Evolutionary conservation across 1,140 invertebrate species (phyloP).

Genomic region (Eciton burchellii): DNA sequence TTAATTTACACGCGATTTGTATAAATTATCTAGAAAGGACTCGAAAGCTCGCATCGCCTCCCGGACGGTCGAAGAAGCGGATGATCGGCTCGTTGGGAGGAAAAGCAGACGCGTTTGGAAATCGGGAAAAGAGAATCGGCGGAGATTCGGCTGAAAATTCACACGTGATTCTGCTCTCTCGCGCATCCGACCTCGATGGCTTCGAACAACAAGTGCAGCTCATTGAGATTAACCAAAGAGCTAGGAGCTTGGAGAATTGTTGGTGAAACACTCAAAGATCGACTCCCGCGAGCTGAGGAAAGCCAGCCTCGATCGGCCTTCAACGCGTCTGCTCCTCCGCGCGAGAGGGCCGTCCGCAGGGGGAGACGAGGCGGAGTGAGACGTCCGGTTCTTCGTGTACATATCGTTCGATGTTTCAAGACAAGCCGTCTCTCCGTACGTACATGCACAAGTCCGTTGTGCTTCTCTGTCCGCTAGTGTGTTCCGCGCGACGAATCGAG

Average conservation of each 20-base stretch:
- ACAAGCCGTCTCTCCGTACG: slow-evolving; percentile 46
- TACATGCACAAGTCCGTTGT: slow-evolving; percentile 53
- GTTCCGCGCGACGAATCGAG: slow-evolving; percentile 46
- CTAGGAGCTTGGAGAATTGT: too few species aligned
- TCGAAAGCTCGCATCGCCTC: slow-evolving; percentile 59
- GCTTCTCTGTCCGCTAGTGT: slow-evolving; percentile 67
- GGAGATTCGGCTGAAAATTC: neutral
- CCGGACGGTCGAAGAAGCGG: slow-evolving; percentile 18
- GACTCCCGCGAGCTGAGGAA: neutral
- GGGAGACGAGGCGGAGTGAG: slow-evolving; percentile 35
- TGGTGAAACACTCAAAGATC: too few species aligned
- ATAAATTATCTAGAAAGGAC: slow-evolving; percentile 70
- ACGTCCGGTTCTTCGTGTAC: slow-evolving; percentile 56
- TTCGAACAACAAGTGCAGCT: too few species aligned
- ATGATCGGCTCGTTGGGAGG: neutral
- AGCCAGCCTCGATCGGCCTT: neutral
- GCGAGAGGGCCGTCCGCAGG: too few species aligned
- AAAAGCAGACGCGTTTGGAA: neutral
- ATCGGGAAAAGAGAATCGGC: slow-evolving; percentile 2
- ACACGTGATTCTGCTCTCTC: too few species aligned
- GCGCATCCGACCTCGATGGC: too few species aligned
- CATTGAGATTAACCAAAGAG: too few species aligned
- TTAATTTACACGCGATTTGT: slow-evolving; percentile 71
- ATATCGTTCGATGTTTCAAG: slow-evolving; percentile 61
- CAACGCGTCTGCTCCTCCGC: slow-evolving; percentile 8